These are phyloP conservation scores for Amblyjoppa fuscipennis DNA, from an alignment of 2,888 invertebrate species.

Conservation along the genomic window DNA sequence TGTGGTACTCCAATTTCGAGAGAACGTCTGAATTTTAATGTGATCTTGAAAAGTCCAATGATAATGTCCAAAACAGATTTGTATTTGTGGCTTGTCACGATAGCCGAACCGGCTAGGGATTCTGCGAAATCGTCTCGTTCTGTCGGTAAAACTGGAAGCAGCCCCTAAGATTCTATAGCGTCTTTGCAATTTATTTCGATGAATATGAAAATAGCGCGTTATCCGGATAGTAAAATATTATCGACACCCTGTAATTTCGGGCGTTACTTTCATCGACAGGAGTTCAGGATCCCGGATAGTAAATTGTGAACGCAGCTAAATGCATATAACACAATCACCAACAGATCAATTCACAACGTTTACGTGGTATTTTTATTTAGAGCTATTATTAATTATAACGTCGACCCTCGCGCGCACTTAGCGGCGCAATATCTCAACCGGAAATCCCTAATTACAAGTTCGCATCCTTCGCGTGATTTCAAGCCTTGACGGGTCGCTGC, in stretches of 20 bases:
- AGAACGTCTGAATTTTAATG: too few species aligned
- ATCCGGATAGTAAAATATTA: not conserved
- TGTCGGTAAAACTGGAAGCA: not conserved
- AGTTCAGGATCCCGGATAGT: not conserved
- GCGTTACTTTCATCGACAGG: not conserved
- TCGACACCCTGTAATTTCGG: not conserved
- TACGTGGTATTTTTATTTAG: conserved; percentile 20
- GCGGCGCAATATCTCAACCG: conserved; percentile 32
- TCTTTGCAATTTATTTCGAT: conserved; percentile 81
- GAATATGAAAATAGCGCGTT: conserved; percentile 75
- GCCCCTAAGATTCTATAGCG: conserved; percentile 72
- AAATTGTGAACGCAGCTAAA: conserved; percentile 43
- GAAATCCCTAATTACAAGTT: conserved; percentile 41
- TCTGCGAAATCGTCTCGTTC: too few species aligned
- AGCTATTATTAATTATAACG: not conserved
- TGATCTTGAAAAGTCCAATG: too few species aligned
- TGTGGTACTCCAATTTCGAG: too few species aligned
- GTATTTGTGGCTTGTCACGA: too few species aligned
- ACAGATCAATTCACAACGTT: conserved; percentile 75
- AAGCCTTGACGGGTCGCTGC: conserved; percentile 74
- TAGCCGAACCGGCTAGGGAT: too few species aligned
- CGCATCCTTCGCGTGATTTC: conserved; percentile 19
- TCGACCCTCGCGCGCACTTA: not conserved
- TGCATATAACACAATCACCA: conserved; percentile 68
- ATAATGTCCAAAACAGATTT: too few species aligned